These are phyloP conservation scores for Limosa lapponica DNA, from an alignment of 2,797 vertebrate genomes.

Conservation along the genomic window DNA sequence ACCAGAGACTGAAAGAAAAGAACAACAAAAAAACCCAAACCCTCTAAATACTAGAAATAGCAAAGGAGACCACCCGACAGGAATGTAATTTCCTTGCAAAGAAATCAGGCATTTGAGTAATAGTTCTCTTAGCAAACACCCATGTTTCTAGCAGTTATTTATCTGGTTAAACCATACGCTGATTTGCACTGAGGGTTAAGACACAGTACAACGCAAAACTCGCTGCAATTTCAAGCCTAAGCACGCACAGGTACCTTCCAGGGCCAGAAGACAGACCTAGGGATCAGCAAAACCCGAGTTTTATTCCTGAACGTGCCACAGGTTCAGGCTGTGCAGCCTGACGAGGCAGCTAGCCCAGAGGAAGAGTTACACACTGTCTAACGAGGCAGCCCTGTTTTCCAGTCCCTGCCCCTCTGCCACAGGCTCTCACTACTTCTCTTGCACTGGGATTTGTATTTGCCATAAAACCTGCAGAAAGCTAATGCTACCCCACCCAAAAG, in stretches of 20 bases:
- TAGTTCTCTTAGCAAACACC: neutral
- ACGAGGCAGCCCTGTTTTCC: neutral
- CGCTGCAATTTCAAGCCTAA: neutral
- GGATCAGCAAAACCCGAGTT: neutral
- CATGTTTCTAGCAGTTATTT: neutral
- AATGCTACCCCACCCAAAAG: neutral
- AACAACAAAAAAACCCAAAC: neutral
- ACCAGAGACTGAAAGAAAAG: neutral
- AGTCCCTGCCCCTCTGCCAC: neutral
- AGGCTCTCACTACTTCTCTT: neutral
- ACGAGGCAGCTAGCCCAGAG: neutral
- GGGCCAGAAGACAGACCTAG: neutral
- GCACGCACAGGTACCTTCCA: neutral
- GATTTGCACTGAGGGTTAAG: neutral
- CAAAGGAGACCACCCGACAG: neutral
- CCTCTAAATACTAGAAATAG: neutral
- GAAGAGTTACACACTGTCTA: neutral
- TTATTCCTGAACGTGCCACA: neutral
- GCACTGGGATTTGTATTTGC: neutral
- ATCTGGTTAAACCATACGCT: neutral
- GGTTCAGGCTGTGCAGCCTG: neutral
- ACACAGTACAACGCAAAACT: neutral
- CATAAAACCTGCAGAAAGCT: neutral
- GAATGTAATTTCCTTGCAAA: neutral
- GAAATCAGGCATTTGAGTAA: neutral